Evolutionary conservation across 2,797 vertebrate species (phyloP).

Genomic region (Chaenodraco wilsoni): DNA sequence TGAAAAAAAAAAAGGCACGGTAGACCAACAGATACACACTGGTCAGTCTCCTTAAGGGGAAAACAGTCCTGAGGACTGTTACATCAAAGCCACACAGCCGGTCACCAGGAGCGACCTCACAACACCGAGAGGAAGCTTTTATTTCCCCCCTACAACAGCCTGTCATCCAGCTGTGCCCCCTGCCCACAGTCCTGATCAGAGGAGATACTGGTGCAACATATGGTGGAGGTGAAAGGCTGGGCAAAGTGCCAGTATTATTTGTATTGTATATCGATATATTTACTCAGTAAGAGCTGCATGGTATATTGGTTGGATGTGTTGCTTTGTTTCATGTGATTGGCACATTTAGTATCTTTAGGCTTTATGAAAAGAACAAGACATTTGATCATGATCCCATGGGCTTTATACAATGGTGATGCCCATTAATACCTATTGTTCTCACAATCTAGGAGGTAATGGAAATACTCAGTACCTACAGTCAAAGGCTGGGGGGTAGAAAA

Average conservation of each 20-base stretch:
- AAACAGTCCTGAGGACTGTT: conserved; percentile 40
- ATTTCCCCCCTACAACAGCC: conserved; percentile 30
- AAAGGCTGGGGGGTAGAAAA: neutral
- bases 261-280: no score
- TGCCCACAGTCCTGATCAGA: conserved; percentile 22
- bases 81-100: conserved; percentile 64
- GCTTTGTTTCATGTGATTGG: no score
- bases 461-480: no score
- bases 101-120: conserved; percentile 40
- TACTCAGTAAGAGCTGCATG: neutral
- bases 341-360: neutral
- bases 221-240: neutral
- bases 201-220: neutral
- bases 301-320: neutral
- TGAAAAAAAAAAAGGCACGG: neutral
- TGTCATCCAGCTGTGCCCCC: conserved; percentile 9
- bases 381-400: neutral
- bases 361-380: neutral
- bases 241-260: neutral
- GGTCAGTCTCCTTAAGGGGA: conserved; percentile 20
- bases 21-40: conserved; percentile 12
- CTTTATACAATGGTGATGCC: neutral
- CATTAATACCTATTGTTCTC: neutral
- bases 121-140: conserved; percentile 37
- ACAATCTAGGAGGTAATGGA: neutral